phyloP scores from a whole-genome alignment of 2,888 invertebrate genomes.

The Exocentrus adspersus region DNA sequence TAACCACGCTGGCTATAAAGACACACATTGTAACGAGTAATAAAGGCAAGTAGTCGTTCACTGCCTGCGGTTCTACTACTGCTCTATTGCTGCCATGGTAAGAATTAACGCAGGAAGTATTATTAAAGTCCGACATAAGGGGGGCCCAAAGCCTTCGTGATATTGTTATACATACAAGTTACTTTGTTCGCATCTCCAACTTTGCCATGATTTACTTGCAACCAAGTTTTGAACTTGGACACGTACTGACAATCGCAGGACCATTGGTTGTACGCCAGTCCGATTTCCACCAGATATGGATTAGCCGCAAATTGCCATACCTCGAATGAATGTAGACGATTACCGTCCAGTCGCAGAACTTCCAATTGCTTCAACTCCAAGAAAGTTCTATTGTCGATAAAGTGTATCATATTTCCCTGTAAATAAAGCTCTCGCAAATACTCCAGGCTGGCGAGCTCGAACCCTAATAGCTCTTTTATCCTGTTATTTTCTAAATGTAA shows the following conservation, averaged over 20 bases:
- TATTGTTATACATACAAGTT: constrained; percentile 79
- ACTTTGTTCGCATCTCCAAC: constrained; percentile 82
- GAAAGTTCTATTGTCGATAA: constrained; percentile 88
- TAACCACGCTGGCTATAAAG: constrained; percentile 78
- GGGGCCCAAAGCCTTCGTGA: constrained; percentile 77
- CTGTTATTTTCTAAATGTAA: constrained; percentile 90
- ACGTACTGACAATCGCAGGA: constrained; percentile 90
- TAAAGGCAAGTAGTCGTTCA: constrained; percentile 84
- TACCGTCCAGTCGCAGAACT: constrained; percentile 85
- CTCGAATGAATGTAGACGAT: constrained; percentile 82
- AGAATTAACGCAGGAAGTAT: constrained; percentile 76
- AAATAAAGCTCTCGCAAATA: constrained; percentile 87
- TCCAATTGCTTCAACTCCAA: constrained; percentile 82
- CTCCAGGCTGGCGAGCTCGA: constrained; percentile 84
- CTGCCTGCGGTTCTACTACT: constrained; percentile 78
- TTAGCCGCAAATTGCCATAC: constrained; percentile 87
- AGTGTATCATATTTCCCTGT: constrained; percentile 84
- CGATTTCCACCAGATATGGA: constrained; percentile 88
- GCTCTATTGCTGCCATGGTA: constrained; percentile 78
- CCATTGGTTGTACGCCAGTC: constrained; percentile 87
- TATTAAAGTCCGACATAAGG: constrained; percentile 80
- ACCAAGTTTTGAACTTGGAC: constrained; percentile 81
- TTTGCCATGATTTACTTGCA: constrained; percentile 81
- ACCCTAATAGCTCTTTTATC: constrained; percentile 81
- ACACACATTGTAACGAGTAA: constrained; percentile 81